Evolutionary conservation across 1,140 invertebrate genomes (phyloP).

Genomic region (Conus ventricosus): DNA sequence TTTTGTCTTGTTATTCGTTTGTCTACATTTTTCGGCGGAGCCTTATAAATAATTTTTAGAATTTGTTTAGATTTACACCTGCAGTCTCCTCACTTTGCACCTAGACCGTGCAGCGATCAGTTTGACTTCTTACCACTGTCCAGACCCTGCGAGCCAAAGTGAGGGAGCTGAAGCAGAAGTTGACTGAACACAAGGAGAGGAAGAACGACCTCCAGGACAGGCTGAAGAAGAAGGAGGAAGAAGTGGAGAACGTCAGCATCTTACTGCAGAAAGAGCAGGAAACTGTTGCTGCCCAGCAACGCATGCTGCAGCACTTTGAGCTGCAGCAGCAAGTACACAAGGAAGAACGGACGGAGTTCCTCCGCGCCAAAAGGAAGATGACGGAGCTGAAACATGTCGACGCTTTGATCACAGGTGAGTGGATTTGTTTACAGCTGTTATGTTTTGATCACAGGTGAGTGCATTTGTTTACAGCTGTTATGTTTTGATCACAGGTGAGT

Average conservation of each 20-base stretch:
- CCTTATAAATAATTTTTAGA: no score
- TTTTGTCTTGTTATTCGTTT: no score
- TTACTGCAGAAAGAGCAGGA: conserved; percentile 47
- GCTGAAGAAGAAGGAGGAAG: conserved; percentile 37
- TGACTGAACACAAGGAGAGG: conserved; percentile 37
- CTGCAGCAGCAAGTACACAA: conserved; percentile 45
- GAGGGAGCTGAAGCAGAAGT: conserved; percentile 46
- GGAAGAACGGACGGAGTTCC: conserved; percentile 49
- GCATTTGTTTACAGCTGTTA: no score
- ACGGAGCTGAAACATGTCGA: conserved; percentile 55
- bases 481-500: conserved; percentile 46
- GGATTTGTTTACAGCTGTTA: no score
- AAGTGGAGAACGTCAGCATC: conserved; percentile 32
- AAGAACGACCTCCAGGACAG: conserved; percentile 41
- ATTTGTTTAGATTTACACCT: no score
- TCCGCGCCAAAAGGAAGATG: conserved; percentile 48
- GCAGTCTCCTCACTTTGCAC: no score
- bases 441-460: conserved; percentile 50
- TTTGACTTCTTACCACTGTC: neutral
- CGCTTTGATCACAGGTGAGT: conserved; percentile 51
- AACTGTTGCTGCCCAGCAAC: conserved; percentile 43
- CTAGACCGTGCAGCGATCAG: no score
- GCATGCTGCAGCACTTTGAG: conserved; percentile 51
- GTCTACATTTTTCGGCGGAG: no score
- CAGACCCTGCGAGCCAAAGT: conserved; percentile 41